Evolutionary conservation across 2,888 invertebrate species (phyloP).

Genomic region (Dendrolimus houi): DNA sequence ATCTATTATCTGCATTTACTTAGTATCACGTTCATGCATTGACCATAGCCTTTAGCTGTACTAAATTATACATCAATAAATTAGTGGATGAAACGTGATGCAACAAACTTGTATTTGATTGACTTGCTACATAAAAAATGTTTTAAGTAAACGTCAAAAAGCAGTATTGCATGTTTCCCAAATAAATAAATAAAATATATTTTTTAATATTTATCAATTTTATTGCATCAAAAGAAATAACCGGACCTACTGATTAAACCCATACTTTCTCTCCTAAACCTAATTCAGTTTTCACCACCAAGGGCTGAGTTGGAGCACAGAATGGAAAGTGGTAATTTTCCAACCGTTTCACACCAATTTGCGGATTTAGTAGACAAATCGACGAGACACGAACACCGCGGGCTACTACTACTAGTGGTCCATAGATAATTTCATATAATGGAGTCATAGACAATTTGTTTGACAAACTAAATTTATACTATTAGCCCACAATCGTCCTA

Average conservation of each 20-base stretch:
- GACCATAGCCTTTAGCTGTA: too few species aligned
- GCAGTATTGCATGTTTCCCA: too few species aligned
- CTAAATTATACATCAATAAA: too few species aligned
- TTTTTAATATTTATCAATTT: too few species aligned
- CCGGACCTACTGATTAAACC: background rate
- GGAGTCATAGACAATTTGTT: background rate
- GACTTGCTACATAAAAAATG: too few species aligned
- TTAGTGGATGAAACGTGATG: too few species aligned
- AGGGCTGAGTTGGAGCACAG: background rate
- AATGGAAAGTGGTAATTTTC: background rate
- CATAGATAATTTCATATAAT: conserved; percentile 3
- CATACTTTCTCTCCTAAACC: background rate
- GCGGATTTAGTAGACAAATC: conserved; percentile 43
- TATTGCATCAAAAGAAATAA: too few species aligned
- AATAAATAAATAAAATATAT: too few species aligned
- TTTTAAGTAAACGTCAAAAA: too few species aligned
- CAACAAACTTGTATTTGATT: too few species aligned
- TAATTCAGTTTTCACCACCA: conserved; percentile 7
- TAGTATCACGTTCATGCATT: too few species aligned
- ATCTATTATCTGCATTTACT: too few species aligned
- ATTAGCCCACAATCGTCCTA: background rate
- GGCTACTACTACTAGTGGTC: conserved; percentile 6
- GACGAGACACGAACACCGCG: conserved; percentile 20
- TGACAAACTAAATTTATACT: background rate
- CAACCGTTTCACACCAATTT: conserved; percentile 46